A percentile compares a stretch with the other conserved stretches of the same genome.
Conservation (phyloP, 2,113 vertebrate species). For the Chaenogobius annularis region DNA sequence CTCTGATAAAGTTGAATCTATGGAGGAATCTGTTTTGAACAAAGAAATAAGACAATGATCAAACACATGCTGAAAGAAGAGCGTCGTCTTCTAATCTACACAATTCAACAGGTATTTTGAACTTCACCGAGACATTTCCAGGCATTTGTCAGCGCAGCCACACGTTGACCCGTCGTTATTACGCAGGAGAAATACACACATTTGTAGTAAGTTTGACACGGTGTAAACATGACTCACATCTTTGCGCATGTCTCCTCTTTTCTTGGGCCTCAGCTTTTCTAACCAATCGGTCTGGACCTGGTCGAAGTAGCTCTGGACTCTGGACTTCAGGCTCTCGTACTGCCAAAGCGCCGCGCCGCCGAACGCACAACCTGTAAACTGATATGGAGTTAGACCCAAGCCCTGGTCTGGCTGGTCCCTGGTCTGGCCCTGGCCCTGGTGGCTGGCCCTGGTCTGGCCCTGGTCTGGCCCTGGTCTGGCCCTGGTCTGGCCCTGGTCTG, state of each 20-base stretch:
- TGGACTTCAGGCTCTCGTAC: conserved; percentile 90
- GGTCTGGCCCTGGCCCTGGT: background rate
- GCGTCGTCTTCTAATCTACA: too few relatives aligned
- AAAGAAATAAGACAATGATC: too few relatives aligned
- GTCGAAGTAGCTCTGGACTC: conserved; percentile 87
- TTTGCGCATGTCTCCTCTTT: conserved; percentile 86
- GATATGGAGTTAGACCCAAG: conserved; percentile 47
- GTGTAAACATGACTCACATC: conserved; percentile 74
- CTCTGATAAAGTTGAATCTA: background rate
- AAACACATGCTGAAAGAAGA: too few relatives aligned
- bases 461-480: background rate
- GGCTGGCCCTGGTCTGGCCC: background rate
- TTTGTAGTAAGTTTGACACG: too few relatives aligned
- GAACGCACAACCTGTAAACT: conserved; percentile 96
- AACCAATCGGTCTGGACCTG: conserved; percentile 86
- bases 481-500: background rate
- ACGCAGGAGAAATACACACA: too few relatives aligned
- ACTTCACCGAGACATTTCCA: too few relatives aligned
- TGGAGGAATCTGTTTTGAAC: too few relatives aligned
- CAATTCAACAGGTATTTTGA: too few relatives aligned
- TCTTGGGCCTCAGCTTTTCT: conserved; percentile 85
- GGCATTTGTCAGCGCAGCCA: too few relatives aligned
- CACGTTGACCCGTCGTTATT: too few relatives aligned
- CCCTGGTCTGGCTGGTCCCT: background rate
- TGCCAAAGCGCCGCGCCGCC: conserved; percentile 93